phyloP scores from a whole-genome alignment of 2,113 vertebrate species.

The Pteruthius melanotis region DNA sequence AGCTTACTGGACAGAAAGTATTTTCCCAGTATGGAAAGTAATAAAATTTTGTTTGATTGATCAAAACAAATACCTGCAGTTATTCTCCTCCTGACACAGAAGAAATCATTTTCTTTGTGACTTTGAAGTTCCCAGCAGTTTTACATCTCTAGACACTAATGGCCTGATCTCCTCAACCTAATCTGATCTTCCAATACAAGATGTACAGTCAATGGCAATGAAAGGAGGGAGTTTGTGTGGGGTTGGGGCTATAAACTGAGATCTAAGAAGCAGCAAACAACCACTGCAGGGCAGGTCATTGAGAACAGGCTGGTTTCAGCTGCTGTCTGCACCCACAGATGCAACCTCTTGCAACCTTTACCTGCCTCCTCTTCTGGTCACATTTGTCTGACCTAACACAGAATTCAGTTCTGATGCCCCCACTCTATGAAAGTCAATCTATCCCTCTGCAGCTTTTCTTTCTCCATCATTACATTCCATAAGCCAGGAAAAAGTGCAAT shows the following conservation, averaged over 20 bases:
- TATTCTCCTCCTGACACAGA: background rate
- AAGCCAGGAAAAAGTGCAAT: background rate
- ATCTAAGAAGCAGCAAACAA: background rate
- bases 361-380: background rate
- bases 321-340: background rate
- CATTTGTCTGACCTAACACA: background rate
- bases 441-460: background rate
- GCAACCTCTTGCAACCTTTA: background rate
- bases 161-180: background rate
- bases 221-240: background rate
- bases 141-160: background rate
- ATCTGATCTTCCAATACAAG: background rate
- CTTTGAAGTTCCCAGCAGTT: background rate
- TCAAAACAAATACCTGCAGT: background rate
- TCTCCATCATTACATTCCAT: background rate
- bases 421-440: background rate
- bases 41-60: background rate
- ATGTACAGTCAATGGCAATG: background rate
- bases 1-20: background rate
- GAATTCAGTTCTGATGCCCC: background rate
- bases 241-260: background rate
- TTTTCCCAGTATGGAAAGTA: background rate
- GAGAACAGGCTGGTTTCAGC: background rate
- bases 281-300: background rate
- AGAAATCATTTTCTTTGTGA: background rate